Base-by-base conservation (phyloP, 1,140 invertebrate species). In the Akabosia matsudoensis region DNA sequence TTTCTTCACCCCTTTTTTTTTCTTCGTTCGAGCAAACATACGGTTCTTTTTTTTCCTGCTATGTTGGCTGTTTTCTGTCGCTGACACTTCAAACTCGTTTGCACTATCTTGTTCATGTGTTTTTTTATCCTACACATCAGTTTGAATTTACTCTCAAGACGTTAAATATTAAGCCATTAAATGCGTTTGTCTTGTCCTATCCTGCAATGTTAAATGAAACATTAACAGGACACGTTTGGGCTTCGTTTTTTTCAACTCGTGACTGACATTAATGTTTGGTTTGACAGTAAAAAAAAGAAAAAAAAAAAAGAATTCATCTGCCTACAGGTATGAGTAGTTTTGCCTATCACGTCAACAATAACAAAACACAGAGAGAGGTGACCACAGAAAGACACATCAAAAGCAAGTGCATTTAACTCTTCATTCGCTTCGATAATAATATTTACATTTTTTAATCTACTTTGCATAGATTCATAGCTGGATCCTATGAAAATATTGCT, bases 81-180 rank as follows among this genome's bases (percentile, higher is more conserved):
- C 10, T 56, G 54, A 56, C 54, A 56, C 54, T 56, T 56, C 54
- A 22, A n/a, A n/a, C n/a, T n/a, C n/a, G n/a, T n/a, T n/a, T n/a
- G n/a, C n/a, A n/a, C n/a, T n/a, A n/a, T n/a, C n/a, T n/a, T n/a
- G n/a, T n/a, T n/a, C n/a, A n/a, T n/a, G n/a, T n/a, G n/a, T n/a
- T n/a, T n/a, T n/a, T n/a, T n/a, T n/a, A n/a, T n/a, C n/a, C n/a
- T n/a, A n/a, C n/a, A n/a, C n/a, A n/a, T n/a, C n/a, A n/a, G n/a
- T n/a, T n/a, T n/a, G n/a, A n/a, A n/a, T n/a, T n/a, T n/a, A n/a
- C n/a, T n/a, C n/a, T n/a, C n/a, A n/a, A n/a, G n/a, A n/a, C n/a
- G n/a, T n/a, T n/a, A n/a, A n/a, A n/a, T n/a, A n/a, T n/a, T n/a
- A n/a, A n/a, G n/a, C n/a, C n/a, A n/a, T n/a, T n/a, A n/a, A n/a